A percentile compares a stretch with the other conserved stretches of the same genome.
Evolutionary conservation across 1,140 invertebrate species (phyloP).

Genomic region (Limonius californicus): DNA sequence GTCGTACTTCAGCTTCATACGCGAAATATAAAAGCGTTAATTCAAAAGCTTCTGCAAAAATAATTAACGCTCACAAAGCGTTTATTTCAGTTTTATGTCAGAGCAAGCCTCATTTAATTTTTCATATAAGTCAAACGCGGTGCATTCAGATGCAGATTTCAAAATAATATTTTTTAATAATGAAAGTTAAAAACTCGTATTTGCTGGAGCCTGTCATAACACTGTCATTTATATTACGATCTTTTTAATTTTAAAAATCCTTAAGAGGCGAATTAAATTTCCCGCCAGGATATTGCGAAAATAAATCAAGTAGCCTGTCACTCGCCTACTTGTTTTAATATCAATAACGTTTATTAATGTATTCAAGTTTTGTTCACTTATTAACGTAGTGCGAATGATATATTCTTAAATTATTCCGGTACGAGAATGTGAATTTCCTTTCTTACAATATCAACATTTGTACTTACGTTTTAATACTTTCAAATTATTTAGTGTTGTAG

Average conservation of each 20-base stretch:
- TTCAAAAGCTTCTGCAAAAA: conserved; percentile 14
- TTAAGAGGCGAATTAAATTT: conserved; percentile 40
- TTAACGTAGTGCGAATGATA: conserved; percentile 3
- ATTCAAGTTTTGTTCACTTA: conserved; percentile 11
- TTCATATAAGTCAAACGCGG: conserved; percentile 23
- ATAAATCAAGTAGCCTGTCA: conserved; percentile 38
- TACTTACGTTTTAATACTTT: too few species aligned
- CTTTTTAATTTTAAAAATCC: conserved; percentile 41
- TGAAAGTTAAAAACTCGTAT: conserved; percentile 36
- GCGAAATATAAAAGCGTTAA: conserved; percentile 1
- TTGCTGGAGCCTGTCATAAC: conserved; percentile 35
- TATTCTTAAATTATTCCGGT: too few species aligned
- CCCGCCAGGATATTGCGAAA: conserved; percentile 38
- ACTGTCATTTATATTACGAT: conserved; percentile 41
- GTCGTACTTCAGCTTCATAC: neutral
- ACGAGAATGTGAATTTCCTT: too few species aligned
- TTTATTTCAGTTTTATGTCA: conserved; percentile 22
- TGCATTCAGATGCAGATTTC: conserved; percentile 36
- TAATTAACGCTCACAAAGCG: conserved; percentile 23
- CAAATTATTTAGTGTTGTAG: too few species aligned
- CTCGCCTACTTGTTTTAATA: conserved; percentile 38
- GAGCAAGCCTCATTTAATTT: conserved; percentile 21
- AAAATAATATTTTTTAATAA: conserved; percentile 41
- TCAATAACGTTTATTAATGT: conserved; percentile 29
- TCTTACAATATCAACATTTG: too few species aligned